phyloP scores from a whole-genome alignment of 2,888 invertebrate genomes.

The Xestobium rufovillosum region DNA sequence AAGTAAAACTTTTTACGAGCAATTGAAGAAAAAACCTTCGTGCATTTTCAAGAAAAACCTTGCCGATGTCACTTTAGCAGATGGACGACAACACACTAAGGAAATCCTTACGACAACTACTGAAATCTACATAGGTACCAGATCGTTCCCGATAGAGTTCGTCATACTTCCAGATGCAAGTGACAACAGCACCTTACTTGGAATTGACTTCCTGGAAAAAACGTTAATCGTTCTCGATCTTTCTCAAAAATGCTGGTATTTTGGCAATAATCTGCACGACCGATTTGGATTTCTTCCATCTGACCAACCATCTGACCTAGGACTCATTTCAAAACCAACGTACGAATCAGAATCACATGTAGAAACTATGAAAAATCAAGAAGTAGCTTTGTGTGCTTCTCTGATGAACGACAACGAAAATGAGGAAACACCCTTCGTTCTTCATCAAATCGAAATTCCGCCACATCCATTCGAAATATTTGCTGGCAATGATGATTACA shows the following conservation, averaged over 20 bases:
- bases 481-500: constrained; percentile 3
- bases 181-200: constrained; percentile 16
- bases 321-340: too few species aligned
- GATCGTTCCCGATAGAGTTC: constrained; percentile 13
- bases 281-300: too few species aligned
- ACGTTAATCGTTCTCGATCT: constrained; percentile 12
- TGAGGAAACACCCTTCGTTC: too few species aligned
- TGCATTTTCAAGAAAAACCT: too few species aligned
- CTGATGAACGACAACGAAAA: constrained; percentile 9
- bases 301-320: too few species aligned
- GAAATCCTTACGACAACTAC: constrained; percentile 9
- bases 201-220: constrained; percentile 16
- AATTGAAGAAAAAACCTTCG: too few species aligned
- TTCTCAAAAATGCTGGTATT: constrained; percentile 14
- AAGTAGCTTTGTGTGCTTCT: too few species aligned
- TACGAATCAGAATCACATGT: too few species aligned
- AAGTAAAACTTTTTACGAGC: constrained; percentile 3
- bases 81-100: constrained; percentile 6
- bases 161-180: constrained; percentile 14
- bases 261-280: constrained; percentile 9
- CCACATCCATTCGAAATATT: too few species aligned
- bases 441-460: too few species aligned
- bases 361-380: too few species aligned
- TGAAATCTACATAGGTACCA: constrained; percentile 11
- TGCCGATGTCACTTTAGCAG: too few species aligned